Conservation (phyloP, 23 tunicate species). For the Halocynthia roretzi region DNA sequence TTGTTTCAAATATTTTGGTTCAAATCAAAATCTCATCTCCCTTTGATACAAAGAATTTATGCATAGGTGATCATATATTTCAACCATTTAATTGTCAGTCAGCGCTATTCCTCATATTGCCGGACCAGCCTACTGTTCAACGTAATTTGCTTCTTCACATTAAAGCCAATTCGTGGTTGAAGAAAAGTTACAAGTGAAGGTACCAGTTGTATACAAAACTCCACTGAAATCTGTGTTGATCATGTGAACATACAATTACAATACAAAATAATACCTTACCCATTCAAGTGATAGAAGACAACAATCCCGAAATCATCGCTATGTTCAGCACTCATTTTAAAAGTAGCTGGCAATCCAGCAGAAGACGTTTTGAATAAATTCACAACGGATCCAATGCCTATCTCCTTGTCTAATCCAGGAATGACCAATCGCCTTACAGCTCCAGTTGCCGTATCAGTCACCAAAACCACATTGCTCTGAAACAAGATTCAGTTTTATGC, state of each 20-base stretch:
- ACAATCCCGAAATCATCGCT: constrained; percentile 55
- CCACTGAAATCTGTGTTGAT: not conserved
- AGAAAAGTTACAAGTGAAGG: not conserved
- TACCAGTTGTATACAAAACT: not conserved
- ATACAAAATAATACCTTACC: constrained; percentile 24
- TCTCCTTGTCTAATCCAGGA: constrained; percentile 41
- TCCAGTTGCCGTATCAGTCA: constrained; percentile 56
- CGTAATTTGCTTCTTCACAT: not conserved
- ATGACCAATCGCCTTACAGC: constrained; percentile 51
- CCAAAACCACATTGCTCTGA: constrained; percentile 63
- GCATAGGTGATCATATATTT: no score
- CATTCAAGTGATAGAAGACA: constrained; percentile 56
- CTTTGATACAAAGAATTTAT: no score
- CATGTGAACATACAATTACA: no score
- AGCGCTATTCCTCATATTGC: no score
- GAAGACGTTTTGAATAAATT: constrained; percentile 9
- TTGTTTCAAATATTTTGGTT: no score
- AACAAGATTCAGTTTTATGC: not conserved
- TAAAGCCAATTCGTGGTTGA: not conserved
- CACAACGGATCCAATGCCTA: constrained; percentile 20
- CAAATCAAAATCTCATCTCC: no score
- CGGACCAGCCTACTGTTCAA: no score
- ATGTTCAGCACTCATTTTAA: constrained; percentile 54
- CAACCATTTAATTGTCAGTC: no score
- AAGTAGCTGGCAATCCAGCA: constrained; percentile 18